Evolutionary conservation across 2,797 vertebrate species (phyloP).

Genomic region (Sylvilagus floridanus): DNA sequence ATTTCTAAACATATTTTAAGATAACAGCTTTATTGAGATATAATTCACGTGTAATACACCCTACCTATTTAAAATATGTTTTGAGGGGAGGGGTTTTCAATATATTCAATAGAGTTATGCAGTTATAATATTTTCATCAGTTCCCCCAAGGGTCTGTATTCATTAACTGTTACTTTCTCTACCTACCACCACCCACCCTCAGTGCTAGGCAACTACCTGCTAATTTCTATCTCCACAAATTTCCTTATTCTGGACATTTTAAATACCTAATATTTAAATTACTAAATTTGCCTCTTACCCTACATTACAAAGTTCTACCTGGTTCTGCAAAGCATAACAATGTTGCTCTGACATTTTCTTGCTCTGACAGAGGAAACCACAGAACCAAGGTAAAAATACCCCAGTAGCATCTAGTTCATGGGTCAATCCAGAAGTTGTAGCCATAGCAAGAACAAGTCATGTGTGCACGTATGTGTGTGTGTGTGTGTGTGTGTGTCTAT

Average conservation of each 20-base stretch:
- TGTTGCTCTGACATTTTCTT: constrained; percentile 21
- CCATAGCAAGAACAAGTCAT: neutral
- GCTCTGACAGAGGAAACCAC: neutral
- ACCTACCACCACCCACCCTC: fast-evolving
- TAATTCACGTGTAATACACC: neutral
- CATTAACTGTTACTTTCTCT: neutral
- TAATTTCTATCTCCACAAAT: neutral
- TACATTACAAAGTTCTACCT: neutral
- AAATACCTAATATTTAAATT: neutral
- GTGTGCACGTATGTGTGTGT: neutral
- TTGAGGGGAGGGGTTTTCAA: neutral
- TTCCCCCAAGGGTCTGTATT: neutral
- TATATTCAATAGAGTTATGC: neutral
- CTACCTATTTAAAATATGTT: neutral
- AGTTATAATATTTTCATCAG: neutral
- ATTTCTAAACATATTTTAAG: neutral
- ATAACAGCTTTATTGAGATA: neutral
- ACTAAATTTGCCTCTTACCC: neutral
- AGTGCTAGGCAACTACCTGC: neutral
- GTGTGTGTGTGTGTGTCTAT: neutral
- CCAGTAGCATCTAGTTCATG: neutral
- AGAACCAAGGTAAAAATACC: neutral
- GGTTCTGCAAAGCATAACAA: neutral
- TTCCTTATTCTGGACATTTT: neutral
- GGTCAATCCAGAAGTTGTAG: neutral